These are phyloP conservation scores for Doris montereyensis DNA, from an alignment of 2,888 invertebrate genomes.

Conservation along the genomic window DNA sequence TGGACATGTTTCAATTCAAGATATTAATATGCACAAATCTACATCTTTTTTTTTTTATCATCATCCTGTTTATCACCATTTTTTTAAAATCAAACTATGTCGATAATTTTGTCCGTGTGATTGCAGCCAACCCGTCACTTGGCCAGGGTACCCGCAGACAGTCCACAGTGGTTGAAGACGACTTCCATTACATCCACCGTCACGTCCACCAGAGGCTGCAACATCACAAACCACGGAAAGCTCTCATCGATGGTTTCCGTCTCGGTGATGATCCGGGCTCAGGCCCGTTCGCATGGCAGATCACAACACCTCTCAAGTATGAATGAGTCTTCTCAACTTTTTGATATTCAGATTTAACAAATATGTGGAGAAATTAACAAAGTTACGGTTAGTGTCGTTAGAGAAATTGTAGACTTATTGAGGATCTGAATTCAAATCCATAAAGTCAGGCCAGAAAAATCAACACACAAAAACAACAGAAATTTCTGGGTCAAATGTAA, in stretches of 20 bases:
- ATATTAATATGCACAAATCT: no score
- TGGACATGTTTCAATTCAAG: no score
- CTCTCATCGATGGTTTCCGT: slow-evolving; percentile 64
- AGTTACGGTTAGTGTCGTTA: not conserved
- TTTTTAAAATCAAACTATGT: no score
- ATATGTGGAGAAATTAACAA: not conserved
- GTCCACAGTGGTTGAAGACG: slow-evolving; percentile 49
- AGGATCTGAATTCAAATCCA: not conserved
- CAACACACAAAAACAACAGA: no score
- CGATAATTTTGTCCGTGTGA: no score
- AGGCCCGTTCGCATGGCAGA: slow-evolving; percentile 68
- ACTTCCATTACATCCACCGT: slow-evolving; percentile 52
- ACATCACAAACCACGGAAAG: slow-evolving; percentile 55
- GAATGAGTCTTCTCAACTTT: no score
- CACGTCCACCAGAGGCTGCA: slow-evolving; percentile 58
- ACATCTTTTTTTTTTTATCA: no score
- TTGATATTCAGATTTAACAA: no score
- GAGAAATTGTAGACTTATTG: not conserved
- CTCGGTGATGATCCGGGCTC: slow-evolving; percentile 57
- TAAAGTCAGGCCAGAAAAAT: no score
- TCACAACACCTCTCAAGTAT: slow-evolving; percentile 63
- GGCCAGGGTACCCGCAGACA: slow-evolving; percentile 37
- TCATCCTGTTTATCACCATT: no score
- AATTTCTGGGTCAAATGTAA: no score
- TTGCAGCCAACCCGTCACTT: slow-evolving; percentile 18